Evolutionary conservation across 2,888 invertebrate species (phyloP), one percentile per base, ranked within the genome.

Genomic region (Frankliniella intonsa): DNA sequence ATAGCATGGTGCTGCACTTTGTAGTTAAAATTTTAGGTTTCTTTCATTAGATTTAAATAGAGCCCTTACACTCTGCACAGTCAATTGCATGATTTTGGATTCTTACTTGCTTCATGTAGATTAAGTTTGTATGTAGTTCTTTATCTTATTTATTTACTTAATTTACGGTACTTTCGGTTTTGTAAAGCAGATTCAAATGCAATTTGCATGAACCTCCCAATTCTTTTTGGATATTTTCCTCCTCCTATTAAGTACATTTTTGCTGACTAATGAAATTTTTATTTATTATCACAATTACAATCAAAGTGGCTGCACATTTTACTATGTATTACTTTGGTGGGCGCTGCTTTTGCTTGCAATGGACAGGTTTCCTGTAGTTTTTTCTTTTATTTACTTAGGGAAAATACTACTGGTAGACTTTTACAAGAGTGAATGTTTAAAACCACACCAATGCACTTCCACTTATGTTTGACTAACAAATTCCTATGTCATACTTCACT

Each of bases 291-390:
- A 38, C 38, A 2, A 2, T 38, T 38, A 38, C 38, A 38, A 38
- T 38, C 38, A 38, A 38, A 38, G 38, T 38, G 38, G 2, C 5
- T 38, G 38, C 38, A 38, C 14, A 7, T 55, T 19, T 19, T 19
- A 11, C 55, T 55, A 19, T 55, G 17, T 55, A 19, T 55, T 55
- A 55, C 5, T 19, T 55, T 55, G 55, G 55, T 25, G 69, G 69
- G 25, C 22, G 69, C 69, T 25, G 69, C n/a, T 76, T 76, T 76
- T 76, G 69, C 69, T 25, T 25, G 69, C 25, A 76, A 25, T 25
- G 69, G 69, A 76, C 69, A 76, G 69, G 69, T 25, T 8, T 12
- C 69, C 69, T 25, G 69, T 76, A 76, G 69, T 76, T 76, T 22
- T 22, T n/a, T 38, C 38, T 38, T 38, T 38, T 38, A 38, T 38